Evolutionary conservation across 2,113 vertebrate genomes (phyloP).

Genomic region (Stigmatopora nigra): DNA sequence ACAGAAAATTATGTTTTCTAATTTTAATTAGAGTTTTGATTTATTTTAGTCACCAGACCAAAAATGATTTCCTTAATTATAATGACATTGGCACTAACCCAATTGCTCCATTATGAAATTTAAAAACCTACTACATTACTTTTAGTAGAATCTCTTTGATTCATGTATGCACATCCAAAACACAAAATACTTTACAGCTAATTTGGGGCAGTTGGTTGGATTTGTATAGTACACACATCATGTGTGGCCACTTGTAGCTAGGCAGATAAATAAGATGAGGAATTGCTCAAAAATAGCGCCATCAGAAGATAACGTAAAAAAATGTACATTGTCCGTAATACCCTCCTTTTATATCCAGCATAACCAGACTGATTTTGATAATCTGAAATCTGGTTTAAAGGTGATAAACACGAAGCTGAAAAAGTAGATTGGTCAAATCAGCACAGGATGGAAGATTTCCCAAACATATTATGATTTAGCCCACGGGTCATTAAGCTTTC

Average conservation of each 20-base stretch:
- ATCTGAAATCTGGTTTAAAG: not conserved
- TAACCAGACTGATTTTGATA: not conserved
- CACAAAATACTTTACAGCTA: too few relatives aligned
- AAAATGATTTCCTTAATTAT: too few relatives aligned
- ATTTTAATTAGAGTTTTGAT: too few relatives aligned
- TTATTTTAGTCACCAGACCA: too few relatives aligned
- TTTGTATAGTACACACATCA: too few relatives aligned
- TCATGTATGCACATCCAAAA: not conserved
- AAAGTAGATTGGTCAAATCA: constrained; percentile 6
- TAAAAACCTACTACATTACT: not conserved
- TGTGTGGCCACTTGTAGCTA: not conserved
- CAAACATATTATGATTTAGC: constrained; percentile 15
- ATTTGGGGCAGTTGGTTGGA: too few relatives aligned
- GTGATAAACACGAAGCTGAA: not conserved
- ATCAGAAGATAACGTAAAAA: not conserved
- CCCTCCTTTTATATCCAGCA: not conserved
- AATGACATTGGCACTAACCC: not conserved
- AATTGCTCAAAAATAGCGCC: not conserved
- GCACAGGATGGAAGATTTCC: constrained; percentile 21
- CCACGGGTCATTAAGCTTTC: constrained; percentile 40
- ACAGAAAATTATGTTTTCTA: too few relatives aligned
- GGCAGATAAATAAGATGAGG: not conserved
- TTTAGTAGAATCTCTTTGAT: not conserved
- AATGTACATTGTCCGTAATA: not conserved
- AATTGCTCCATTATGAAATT: not conserved